These are phyloP conservation scores for Gallinago jamesoni DNA, from an alignment of 2,113 vertebrate species.

Conservation along the genomic window DNA sequence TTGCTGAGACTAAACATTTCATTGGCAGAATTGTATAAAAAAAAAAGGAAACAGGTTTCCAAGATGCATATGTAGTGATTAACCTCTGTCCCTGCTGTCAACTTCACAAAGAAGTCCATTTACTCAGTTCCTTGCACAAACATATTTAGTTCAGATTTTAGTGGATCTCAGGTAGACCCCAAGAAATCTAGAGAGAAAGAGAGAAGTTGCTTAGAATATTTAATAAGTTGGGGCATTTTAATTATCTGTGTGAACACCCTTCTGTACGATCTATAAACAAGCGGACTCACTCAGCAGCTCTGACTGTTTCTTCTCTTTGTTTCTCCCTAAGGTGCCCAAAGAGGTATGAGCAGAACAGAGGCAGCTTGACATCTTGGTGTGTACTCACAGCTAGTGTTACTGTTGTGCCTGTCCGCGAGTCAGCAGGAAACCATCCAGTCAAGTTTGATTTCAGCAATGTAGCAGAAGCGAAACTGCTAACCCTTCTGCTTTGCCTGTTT, in stretches of 20 bases:
- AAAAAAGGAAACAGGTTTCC: background rate
- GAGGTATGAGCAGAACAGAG: constrained; percentile 79
- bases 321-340: constrained; percentile 85
- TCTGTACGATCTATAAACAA: background rate
- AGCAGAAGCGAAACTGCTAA: background rate
- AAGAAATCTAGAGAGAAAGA: background rate
- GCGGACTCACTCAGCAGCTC: background rate
- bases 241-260: background rate
- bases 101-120: background rate
- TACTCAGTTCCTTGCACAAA: background rate
- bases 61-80: accelerated
- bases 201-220: background rate
- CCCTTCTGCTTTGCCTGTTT: background rate
- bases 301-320: constrained; percentile 31
- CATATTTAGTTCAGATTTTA: background rate
- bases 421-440: background rate
- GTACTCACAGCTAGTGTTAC: constrained; percentile 19
- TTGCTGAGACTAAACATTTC: background rate
- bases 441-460: background rate
- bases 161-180: background rate
- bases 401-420: constrained; percentile 30
- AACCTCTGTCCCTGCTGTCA: background rate
- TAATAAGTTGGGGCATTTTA: background rate
- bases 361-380: background rate
- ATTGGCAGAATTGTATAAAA: background rate